Conservation (phyloP, 2,888 invertebrate species). For the Megaustenia siamemsis region DNA sequence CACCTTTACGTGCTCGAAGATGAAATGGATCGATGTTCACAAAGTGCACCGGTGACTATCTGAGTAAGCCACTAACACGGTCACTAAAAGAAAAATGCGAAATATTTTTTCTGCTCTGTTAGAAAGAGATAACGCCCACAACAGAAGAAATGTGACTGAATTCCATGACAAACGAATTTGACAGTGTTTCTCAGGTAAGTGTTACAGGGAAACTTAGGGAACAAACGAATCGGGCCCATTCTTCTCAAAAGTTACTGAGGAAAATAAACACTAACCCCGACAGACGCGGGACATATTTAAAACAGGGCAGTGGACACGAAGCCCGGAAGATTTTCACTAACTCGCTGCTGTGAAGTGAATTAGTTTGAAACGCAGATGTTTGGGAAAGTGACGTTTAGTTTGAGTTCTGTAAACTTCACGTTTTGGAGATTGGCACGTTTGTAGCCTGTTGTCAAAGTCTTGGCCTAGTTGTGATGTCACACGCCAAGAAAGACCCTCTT, state of each 20-base stretch:
- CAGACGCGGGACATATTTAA: not conserved
- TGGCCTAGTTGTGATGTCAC: not conserved
- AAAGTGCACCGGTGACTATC: too few relatives aligned
- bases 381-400: not conserved
- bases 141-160: not conserved
- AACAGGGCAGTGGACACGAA: not conserved
- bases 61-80: too few relatives aligned
- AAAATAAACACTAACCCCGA: not conserved
- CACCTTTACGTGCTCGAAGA: too few relatives aligned
- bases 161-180: not conserved
- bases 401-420: not conserved
- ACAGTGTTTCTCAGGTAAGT: not conserved
- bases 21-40: too few relatives aligned
- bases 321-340: not conserved
- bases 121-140: too few relatives aligned
- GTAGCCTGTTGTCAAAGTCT: not conserved
- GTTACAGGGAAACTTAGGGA: too few relatives aligned
- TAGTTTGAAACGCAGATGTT: not conserved
- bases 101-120: too few relatives aligned
- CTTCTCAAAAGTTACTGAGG: too few relatives aligned
- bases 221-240: too few relatives aligned
- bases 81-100: too few relatives aligned
- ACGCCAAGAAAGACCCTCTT: not conserved
- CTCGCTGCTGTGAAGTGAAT: not conserved
- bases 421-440: slow-evolving; percentile 13